Base-by-base conservation (phyloP, 2,888 invertebrate species). In the Biston stratarius region DNA sequence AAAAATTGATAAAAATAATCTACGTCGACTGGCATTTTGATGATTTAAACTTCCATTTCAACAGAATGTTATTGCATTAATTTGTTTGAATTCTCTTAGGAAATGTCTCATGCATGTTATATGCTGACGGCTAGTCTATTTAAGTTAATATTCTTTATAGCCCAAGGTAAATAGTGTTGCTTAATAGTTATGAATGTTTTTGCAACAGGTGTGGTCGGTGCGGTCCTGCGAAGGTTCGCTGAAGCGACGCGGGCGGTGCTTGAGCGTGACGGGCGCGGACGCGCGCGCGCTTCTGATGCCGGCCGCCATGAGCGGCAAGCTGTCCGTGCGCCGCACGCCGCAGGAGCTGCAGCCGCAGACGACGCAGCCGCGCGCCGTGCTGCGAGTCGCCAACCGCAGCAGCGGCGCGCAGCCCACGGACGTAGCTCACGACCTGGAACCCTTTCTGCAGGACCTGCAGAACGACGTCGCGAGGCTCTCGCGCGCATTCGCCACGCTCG, bases 211-310 rank as follows among this genome's bases (percentile, higher is more conserved):
- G 12, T 91, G 90, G 90, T 92, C 93, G 1, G 92, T 92, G 42
- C 82, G 90, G 75, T 87, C 91, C 7, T 94, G 93, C 73, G 93
- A 93, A 76, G 93, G 93, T 0, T 83, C 89, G n/a, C 80, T 94
- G 15, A 92, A 89, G 75, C 91, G 89, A 77, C 88, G 91, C 42
- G 89, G 88, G 0, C 91, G 89, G 73, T 90, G 90, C 67, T 75
- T 94, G 62, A 59, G 80, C n/a, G 86, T 92, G 61, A 81, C 68
- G 14, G 92, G 89, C 0, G 44, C 72, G 24, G 89, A 93, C 68
- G 92, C 90, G 12, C 83, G 80, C 42, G 91, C 91, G 0, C 74
- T 94, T 57, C 78, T 83, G 7, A 79, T 88, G 24, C 84, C 87
- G 0, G 75, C 77, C 34, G 70, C 84, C 9, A 84, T 94, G 70